phyloP scores from a whole-genome alignment of 2,888 invertebrate genomes.

The Eupithecia centaureata region DNA sequence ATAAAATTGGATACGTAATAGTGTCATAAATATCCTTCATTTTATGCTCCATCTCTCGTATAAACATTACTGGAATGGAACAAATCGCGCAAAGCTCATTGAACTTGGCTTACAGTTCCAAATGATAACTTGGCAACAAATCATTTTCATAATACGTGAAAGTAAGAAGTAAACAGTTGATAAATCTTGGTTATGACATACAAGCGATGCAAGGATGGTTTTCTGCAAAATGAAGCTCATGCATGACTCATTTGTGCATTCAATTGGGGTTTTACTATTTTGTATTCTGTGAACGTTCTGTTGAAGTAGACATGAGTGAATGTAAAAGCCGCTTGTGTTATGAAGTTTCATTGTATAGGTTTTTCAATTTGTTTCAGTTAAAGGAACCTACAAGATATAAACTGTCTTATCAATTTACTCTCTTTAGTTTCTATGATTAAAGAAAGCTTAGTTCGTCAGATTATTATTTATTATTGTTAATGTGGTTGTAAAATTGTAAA shows the following conservation, averaged over 20 bases:
- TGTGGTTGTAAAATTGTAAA: too few species aligned
- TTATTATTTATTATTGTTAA: too few species aligned
- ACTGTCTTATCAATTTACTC: neutral
- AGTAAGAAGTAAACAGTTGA: conserved; percentile 11
- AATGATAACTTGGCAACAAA: conserved; percentile 14
- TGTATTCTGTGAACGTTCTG: conserved; percentile 4
- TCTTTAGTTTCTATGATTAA: neutral
- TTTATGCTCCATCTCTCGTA: conserved; percentile 25
- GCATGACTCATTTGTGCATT: conserved; percentile 4
- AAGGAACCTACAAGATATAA: neutral
- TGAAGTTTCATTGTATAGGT: neutral
- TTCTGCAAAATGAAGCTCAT: conserved; percentile 7
- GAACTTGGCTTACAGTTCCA: conserved; percentile 21
- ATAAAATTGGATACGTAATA: conserved; percentile 25
- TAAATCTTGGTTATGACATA: conserved; percentile 2
- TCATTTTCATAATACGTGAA: conserved; percentile 7
- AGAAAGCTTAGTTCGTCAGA: neutral
- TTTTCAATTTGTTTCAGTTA: neutral
- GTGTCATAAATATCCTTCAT: conserved; percentile 18
- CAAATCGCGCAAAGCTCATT: conserved; percentile 19
- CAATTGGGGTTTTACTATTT: conserved; percentile 2
- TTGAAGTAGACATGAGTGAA: conserved; percentile 6
- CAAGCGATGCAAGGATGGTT: conserved; percentile 6
- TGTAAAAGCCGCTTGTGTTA: neutral
- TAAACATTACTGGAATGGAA: conserved; percentile 21